Conservation (phyloP, 2,888 invertebrate species). For the Gnatocerus cornutus region DNA sequence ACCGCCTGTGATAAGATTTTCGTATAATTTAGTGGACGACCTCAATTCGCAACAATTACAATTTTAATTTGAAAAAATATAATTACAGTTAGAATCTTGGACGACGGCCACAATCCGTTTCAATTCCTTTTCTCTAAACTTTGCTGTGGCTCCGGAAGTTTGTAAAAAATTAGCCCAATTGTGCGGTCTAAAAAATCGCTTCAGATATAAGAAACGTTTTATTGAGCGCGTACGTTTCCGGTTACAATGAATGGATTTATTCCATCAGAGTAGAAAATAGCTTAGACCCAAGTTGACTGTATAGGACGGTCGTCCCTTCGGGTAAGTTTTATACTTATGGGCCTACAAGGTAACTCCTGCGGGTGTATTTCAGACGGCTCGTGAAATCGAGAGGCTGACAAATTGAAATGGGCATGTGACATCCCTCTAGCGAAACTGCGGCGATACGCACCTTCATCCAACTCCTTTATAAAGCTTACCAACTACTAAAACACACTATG, state of each 20-base stretch:
- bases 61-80: no score
- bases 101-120: no score
- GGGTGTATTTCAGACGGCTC: slow-evolving; percentile 67
- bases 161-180: neutral
- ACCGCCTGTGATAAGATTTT: no score
- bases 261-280: slow-evolving; percentile 47
- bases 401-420: slow-evolving; percentile 68
- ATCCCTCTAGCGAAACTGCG: slow-evolving; percentile 43
- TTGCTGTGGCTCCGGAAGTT: no score
- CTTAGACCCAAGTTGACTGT: slow-evolving; percentile 44
- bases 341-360: slow-evolving; percentile 65
- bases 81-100: no score
- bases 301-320: slow-evolving; percentile 55
- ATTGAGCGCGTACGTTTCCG: slow-evolving; percentile 39
- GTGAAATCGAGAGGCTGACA: slow-evolving; percentile 67
- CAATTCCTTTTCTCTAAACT: no score
- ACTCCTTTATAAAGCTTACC: slow-evolving; percentile 30
- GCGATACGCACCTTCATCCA: slow-evolving; percentile 35
- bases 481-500: slow-evolving; percentile 27
- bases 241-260: slow-evolving; percentile 49
- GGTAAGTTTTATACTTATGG: slow-evolving; percentile 66
- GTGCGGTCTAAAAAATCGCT: neutral
- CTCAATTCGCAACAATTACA: no score
- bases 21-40: no score
- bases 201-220: slow-evolving; percentile 32